phyloP scores from a whole-genome alignment of 2,888 invertebrate genomes.

The Thyatira batis region DNA sequence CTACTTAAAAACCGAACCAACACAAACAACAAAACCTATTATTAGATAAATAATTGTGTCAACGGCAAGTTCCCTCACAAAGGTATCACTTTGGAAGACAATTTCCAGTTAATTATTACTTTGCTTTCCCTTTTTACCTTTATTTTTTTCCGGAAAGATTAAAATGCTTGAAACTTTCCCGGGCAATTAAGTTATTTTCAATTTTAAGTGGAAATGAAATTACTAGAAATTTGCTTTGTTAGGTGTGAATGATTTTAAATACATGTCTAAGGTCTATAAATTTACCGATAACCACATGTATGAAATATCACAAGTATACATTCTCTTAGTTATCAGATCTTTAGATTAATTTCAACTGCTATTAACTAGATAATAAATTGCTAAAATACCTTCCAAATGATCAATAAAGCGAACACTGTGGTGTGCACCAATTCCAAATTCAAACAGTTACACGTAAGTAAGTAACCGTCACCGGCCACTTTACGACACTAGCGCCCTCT shows the following conservation, averaged over 20 bases:
- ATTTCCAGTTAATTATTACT: constrained; percentile 32
- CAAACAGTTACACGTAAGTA: constrained; percentile 11
- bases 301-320: no score
- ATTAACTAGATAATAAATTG: no score
- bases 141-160: constrained; percentile 8
- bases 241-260: background rate
- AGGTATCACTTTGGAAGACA: constrained; percentile 28
- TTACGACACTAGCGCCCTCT: constrained; percentile 46
- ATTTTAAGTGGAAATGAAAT: background rate
- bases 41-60: constrained; percentile 16
- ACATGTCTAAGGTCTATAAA: no score
- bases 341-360: no score
- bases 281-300: no score
- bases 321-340: no score
- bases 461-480: constrained; percentile 34
- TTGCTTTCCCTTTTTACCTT: constrained; percentile 9
- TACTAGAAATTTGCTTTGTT: background rate
- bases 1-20: background rate
- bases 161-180: constrained; percentile 13
- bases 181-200: background rate
- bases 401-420: no score
- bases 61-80: constrained; percentile 7
- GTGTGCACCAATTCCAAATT: constrained; percentile 4
- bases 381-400: no score
- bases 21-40: constrained; percentile 8